Conservation (phyloP, 2,888 invertebrate genomes). For the Hedya salicella region DNA sequence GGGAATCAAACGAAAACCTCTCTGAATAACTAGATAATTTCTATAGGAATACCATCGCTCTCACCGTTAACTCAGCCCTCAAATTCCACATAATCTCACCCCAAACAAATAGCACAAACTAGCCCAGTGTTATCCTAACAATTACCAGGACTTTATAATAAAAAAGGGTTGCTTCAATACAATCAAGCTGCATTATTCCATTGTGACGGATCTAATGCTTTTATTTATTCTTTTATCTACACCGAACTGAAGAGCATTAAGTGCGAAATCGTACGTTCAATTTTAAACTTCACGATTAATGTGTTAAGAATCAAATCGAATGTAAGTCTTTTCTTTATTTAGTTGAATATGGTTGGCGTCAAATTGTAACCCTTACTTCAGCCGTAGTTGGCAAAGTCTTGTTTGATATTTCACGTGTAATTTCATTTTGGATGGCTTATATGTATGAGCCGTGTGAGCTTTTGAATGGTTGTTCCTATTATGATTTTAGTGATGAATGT, state of each 20-base stretch:
- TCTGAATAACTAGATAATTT: slow-evolving; percentile 37
- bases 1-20: slow-evolving; percentile 20
- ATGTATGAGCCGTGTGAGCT: slow-evolving; percentile 18
- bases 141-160: slow-evolving; percentile 57
- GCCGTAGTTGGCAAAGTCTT: slow-evolving; percentile 34
- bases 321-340: background rate
- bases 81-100: slow-evolving; percentile 40
- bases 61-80: slow-evolving; percentile 31
- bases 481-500: slow-evolving; percentile 22
- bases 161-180: slow-evolving; percentile 56
- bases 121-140: slow-evolving; percentile 58
- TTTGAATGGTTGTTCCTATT: slow-evolving; percentile 31
- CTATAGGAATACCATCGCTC: slow-evolving; percentile 38
- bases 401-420: slow-evolving; percentile 45
- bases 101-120: slow-evolving; percentile 44
- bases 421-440: slow-evolving; percentile 43
- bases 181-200: slow-evolving; percentile 47
- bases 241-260: slow-evolving; percentile 20
- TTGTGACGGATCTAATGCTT: slow-evolving; percentile 51
- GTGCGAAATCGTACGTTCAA: slow-evolving; percentile 17
- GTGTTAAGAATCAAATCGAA: slow-evolving; percentile 26
- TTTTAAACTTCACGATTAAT: slow-evolving; percentile 6
- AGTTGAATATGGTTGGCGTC: background rate
- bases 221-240: slow-evolving; percentile 48
- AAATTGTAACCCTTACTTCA: slow-evolving; percentile 38